phyloP scores from a whole-genome alignment of 2,113 vertebrate species.

The Rhinogobius similis region DNA sequence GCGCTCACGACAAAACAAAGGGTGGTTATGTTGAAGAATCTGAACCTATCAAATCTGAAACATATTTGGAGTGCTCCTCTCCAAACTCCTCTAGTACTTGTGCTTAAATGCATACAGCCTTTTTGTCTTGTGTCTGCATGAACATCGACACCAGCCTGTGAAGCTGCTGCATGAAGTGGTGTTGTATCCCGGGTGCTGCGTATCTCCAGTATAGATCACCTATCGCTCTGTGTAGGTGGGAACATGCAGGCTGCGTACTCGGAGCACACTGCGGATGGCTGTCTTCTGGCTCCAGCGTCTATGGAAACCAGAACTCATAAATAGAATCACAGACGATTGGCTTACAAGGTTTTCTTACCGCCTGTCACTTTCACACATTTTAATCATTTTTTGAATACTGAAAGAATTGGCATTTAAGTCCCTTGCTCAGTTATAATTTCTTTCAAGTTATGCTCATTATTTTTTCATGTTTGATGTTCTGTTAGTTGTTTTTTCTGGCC shows the following conservation, averaged over 20 bases:
- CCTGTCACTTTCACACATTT: conserved; percentile 8
- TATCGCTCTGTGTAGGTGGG: conserved; percentile 47
- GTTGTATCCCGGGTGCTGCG: conserved; percentile 17
- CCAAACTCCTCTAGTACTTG: background rate
- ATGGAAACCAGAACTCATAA: conserved; percentile 23
- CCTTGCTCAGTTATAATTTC: background rate
- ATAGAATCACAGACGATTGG: conserved; percentile 14
- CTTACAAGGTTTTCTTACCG: conserved; percentile 3
- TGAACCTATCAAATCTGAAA: too few species aligned
- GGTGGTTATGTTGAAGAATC: too few species aligned
- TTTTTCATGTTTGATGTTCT: background rate
- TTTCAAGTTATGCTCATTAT: background rate
- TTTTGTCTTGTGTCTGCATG: background rate
- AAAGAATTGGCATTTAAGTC: background rate
- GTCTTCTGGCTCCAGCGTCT: conserved; percentile 28
- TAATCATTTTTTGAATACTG: background rate
- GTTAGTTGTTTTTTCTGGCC: background rate
- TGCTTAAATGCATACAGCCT: background rate
- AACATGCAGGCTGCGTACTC: conserved; percentile 19
- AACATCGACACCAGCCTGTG: conserved; percentile 8
- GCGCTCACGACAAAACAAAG: too few species aligned
- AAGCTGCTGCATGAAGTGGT: conserved; percentile 10
- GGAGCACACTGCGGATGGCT: conserved; percentile 8
- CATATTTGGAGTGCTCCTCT: too few species aligned
- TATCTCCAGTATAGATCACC: conserved; percentile 42